Evolutionary conservation across 2,113 vertebrate genomes (phyloP).

Genomic region (Melanerpes aurifrons): DNA sequence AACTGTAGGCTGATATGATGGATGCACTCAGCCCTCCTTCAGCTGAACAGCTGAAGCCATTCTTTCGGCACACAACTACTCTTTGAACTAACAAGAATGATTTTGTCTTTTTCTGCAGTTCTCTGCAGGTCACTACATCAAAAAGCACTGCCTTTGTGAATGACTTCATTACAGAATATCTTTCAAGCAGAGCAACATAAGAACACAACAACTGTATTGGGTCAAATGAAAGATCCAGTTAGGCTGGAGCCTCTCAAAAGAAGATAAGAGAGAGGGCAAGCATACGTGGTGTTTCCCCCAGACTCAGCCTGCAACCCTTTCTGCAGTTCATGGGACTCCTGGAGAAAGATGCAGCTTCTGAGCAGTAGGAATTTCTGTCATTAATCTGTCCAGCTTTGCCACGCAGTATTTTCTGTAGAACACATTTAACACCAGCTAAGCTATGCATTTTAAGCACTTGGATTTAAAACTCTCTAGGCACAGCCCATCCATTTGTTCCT

Average conservation of each 20-base stretch:
- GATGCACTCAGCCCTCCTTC: not conserved
- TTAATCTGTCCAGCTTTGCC: not conserved
- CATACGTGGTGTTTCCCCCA: not conserved
- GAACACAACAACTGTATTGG: not conserved
- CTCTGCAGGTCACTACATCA: not conserved
- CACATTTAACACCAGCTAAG: not conserved
- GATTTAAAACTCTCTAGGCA: not conserved
- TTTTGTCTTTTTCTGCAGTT: slow-evolving; percentile 10
- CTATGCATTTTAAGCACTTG: not conserved
- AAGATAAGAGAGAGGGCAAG: not conserved
- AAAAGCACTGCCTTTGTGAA: not conserved
- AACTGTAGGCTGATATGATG: not conserved
- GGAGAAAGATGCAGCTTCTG: not conserved
- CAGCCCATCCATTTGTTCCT: not conserved
- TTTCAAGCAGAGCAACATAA: not conserved
- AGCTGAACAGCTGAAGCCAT: not conserved
- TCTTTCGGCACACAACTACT: slow-evolving; percentile 1
- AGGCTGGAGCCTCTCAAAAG: not conserved
- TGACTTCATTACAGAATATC: not conserved
- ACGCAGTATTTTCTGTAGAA: not conserved
- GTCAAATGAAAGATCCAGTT: not conserved
- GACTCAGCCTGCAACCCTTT: not conserved
- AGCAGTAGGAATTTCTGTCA: not conserved
- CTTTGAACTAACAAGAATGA: slow-evolving; percentile 25
- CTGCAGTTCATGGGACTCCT: not conserved